Evolutionary conservation across 2,113 vertebrate genomes (phyloP), one percentile per base, ranked within the genome.

Genomic region (Anarhynchus alexandrinus): DNA sequence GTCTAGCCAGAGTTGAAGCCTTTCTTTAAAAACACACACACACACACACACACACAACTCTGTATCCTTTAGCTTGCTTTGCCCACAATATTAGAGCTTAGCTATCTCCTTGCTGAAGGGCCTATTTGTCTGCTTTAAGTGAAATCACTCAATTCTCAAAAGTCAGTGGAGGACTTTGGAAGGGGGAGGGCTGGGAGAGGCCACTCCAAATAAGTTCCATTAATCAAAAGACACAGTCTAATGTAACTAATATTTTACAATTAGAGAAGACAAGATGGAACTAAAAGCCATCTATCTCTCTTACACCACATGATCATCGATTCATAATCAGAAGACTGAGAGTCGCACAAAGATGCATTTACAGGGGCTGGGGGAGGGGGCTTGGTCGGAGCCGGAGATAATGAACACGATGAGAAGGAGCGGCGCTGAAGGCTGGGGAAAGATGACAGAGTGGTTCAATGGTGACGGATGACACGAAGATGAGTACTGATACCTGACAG

Each of bases 241-340:
- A 99, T 99, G 99, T 99, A 99, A 99, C 99, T 99, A 99, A 99
- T 99, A 99, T 99, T 99, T 99, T 99, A 99, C 99, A 99, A 99
- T 99, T 99, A 99, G 99, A 99, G 99, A 98, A 99, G 99, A 99
- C 99, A 99, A 99, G 99, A 99, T 98, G 99, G 99, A 99, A 99
- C 99, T 99, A 98, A 98, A 98, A 99, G 98, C 99, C 98, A 99
- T 99, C 99, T 99, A 99, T 99, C 99, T 99, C 99, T 99, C 99
- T 99, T 99, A 99, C 98, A 99, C 98, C 99, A 99, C 99, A 99
- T 99, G 99, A 99, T 99, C 99, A 99, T 99, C 99, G 99, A 99
- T 99, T 99, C 99, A 99, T 99, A 99, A 99, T 99, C 98, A 98
- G 98, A 97, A 98, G 98, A 97, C 98, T 98, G 98, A 98, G 98